phyloP scores from a whole-genome alignment of 2,888 invertebrate genomes.

The Serrognathus titanus region DNA sequence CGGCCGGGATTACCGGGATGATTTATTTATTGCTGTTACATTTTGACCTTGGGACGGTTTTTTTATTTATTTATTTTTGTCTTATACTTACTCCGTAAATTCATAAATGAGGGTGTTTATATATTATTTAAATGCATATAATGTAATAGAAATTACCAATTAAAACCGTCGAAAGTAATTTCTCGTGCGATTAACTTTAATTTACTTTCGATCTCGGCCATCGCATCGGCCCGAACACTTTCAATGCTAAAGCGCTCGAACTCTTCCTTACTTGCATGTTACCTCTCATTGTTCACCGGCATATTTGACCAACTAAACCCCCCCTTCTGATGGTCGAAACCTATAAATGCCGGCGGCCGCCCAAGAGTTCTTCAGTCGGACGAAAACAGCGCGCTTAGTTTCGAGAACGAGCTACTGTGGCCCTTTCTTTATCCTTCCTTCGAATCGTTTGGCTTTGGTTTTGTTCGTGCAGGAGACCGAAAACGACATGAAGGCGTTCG shows the following conservation, averaged over 20 bases:
- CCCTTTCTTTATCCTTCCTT: background rate
- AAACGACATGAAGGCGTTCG: conserved; percentile 55
- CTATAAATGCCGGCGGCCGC: conserved; percentile 1
- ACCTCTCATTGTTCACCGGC: background rate
- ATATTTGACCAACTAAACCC: conserved; percentile 1
- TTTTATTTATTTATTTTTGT: too few species aligned
- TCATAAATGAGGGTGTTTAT: too few species aligned
- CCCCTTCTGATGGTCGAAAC: background rate
- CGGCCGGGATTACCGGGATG: too few species aligned
- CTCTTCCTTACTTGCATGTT: background rate
- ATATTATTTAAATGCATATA: too few species aligned
- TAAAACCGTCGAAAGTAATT: background rate
- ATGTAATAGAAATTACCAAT: too few species aligned
- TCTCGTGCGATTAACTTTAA: background rate
- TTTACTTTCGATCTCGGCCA: background rate
- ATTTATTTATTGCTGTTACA: too few species aligned
- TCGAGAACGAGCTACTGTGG: background rate
- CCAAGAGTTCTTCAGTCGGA: conserved; percentile 6
- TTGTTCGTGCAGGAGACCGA: background rate
- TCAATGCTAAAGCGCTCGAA: too few species aligned
- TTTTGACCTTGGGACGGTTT: too few species aligned
- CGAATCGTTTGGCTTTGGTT: too few species aligned
- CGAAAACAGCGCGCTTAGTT: background rate
- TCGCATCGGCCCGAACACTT: background rate
- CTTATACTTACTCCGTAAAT: too few species aligned